Conservation (phyloP, 53 echinoderm and acorn worm species). For the Pentamera pediparva region DNA sequence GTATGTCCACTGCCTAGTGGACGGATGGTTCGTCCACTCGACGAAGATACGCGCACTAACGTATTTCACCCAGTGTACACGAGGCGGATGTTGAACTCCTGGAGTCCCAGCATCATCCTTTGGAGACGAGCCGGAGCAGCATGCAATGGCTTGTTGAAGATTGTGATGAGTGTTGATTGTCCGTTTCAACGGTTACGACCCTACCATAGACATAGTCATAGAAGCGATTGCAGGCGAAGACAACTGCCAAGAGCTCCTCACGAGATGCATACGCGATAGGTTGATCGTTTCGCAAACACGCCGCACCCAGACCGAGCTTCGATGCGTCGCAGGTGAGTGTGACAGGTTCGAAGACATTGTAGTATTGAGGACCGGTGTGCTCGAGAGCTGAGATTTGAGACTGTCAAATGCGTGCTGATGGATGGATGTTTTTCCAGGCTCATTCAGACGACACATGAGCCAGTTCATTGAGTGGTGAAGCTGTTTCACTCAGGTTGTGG, state of each 20-base stretch:
- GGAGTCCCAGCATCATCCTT: conserved; percentile 28
- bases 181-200: conserved; percentile 20
- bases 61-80: conserved; percentile 51
- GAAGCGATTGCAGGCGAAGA: conserved; percentile 8
- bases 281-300: conserved; percentile 25
- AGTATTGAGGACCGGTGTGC: conserved; percentile 7
- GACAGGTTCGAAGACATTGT: neutral
- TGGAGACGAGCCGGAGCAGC: conserved; percentile 37
- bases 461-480: conserved; percentile 9
- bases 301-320: conserved; percentile 18
- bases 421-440: neutral
- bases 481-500: neutral
- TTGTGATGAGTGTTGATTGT: conserved; percentile 18
- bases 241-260: conserved; percentile 14
- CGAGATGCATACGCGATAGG: conserved; percentile 13
- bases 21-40: no score
- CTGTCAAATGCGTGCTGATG: conserved; percentile 6
- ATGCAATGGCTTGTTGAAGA: conserved; percentile 33
- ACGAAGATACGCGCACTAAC: conserved; percentile 22
- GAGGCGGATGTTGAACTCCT: conserved; percentile 31
- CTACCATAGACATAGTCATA: conserved; percentile 15
- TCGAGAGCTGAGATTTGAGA: neutral
- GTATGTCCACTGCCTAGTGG: no score
- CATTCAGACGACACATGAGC: neutral
- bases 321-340: conserved; percentile 32